A percentile compares a stretch with the other conserved stretches of the same genome.
Evolutionary conservation across 2,113 vertebrate genomes (phyloP).

Genomic region (Manacus vitellinus): DNA sequence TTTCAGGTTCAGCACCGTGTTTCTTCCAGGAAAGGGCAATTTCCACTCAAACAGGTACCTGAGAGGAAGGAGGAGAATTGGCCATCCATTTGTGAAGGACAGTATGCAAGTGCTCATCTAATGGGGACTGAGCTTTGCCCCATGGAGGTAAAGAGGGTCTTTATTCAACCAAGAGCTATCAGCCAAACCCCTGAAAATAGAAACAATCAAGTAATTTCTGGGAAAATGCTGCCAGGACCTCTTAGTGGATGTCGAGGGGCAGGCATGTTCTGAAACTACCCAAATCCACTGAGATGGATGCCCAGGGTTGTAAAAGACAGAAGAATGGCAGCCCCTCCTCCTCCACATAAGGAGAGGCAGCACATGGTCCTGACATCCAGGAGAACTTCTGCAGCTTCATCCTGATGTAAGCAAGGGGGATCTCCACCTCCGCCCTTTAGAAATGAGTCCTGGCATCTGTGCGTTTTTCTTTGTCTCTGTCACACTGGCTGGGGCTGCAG

Average conservation of each 20-base stretch:
- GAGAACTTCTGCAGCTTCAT: neutral
- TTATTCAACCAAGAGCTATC: neutral
- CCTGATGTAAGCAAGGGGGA: neutral
- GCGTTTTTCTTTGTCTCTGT: neutral
- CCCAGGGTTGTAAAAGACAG: neutral
- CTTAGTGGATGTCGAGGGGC: neutral
- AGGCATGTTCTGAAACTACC: neutral
- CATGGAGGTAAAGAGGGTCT: neutral
- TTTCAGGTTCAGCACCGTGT: fast-evolving
- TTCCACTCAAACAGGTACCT: neutral
- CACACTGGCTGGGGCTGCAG: neutral
- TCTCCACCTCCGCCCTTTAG: neutral
- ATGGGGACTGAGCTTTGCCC: neutral
- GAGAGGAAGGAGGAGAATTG: neutral
- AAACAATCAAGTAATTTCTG: neutral
- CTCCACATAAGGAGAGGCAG: neutral
- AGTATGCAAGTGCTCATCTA: neutral
- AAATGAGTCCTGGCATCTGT: neutral
- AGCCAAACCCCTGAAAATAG: neutral
- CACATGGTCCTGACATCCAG: fast-evolving
- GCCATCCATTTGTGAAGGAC: neutral
- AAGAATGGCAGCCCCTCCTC: neutral
- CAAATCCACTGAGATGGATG: neutral
- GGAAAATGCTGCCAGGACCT: neutral
- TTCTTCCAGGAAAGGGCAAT: neutral